A percentile compares a stretch with the other conserved stretches of the same genome.
These are phyloP conservation scores for Lycophotia porphyrea DNA, from an alignment of 2,888 invertebrate species.

Conservation along the genomic window DNA sequence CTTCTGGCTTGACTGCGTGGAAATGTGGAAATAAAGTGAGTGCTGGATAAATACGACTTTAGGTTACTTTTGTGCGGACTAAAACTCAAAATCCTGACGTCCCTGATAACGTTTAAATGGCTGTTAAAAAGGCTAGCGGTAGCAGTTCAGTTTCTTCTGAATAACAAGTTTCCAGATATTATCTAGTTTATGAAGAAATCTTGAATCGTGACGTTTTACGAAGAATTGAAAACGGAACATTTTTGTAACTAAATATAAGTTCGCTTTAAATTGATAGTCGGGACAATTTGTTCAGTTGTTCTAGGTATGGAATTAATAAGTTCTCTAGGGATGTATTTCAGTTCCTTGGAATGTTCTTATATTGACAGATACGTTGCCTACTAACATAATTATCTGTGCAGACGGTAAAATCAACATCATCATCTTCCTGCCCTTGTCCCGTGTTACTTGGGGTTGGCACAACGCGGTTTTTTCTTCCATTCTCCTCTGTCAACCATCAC, in stretches of 20 bases:
- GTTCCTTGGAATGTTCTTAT: neutral
- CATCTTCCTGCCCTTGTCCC: too few species aligned
- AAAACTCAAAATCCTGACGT: neutral
- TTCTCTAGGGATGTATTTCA: neutral
- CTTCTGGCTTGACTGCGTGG: constrained; percentile 4
- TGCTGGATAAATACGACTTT: neutral
- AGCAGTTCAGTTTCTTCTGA: constrained; percentile 1
- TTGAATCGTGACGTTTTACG: neutral
- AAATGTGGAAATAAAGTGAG: constrained; percentile 13
- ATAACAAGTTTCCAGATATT: neutral
- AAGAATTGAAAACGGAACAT: neutral
- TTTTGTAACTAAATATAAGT: neutral
- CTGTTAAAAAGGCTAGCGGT: neutral
- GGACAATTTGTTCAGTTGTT: neutral
- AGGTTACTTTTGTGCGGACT: neutral
- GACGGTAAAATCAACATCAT: too few species aligned
- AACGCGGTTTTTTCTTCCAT: too few species aligned
- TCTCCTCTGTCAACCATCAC: too few species aligned
- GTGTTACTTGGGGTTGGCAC: too few species aligned
- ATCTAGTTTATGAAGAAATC: too few species aligned
- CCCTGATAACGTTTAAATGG: neutral
- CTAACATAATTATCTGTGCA: neutral
- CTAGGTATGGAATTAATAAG: neutral
- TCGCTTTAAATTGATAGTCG: neutral
- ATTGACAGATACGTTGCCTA: neutral